Conservation (phyloP, 2,797 vertebrate genomes). For the Sylvilagus floridanus region DNA sequence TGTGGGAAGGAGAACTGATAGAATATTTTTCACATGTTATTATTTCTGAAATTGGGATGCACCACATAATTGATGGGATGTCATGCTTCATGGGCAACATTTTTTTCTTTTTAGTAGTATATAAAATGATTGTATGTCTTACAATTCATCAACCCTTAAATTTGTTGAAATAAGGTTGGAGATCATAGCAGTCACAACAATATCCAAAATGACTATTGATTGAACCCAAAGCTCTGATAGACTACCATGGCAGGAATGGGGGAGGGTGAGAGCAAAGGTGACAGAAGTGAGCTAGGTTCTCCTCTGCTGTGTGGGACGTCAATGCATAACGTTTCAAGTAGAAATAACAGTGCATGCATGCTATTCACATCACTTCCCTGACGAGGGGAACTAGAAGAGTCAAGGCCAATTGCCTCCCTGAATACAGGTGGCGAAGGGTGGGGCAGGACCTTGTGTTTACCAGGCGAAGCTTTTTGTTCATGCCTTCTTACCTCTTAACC, state of each 20-base stretch:
- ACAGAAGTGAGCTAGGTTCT: not conserved
- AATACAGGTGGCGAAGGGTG: not conserved
- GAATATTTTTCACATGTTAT: not conserved
- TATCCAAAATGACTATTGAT: constrained; percentile 9
- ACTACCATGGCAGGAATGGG: not conserved
- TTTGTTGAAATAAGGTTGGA: constrained; percentile 11
- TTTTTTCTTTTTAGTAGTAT: not conserved
- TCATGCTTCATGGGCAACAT: not conserved
- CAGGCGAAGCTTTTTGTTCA: not conserved
- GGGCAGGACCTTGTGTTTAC: not conserved
- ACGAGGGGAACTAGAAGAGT: not conserved
- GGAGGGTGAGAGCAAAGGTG: not conserved
- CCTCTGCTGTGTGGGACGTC: not conserved
- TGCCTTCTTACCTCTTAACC: not conserved
- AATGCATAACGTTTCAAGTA: not conserved
- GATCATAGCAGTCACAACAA: not conserved
- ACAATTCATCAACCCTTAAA: constrained; percentile 24
- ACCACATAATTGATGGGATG: not conserved
- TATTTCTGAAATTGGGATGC: not conserved
- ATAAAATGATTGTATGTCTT: constrained; percentile 40
- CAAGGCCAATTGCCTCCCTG: not conserved
- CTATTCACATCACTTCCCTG: not conserved
- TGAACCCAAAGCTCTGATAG: not conserved
- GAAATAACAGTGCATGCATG: not conserved
- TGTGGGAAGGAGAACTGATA: not conserved